These are phyloP conservation scores for Mionectes olivaceus DNA, from an alignment of 2,797 vertebrate genomes.

Conservation along the genomic window DNA sequence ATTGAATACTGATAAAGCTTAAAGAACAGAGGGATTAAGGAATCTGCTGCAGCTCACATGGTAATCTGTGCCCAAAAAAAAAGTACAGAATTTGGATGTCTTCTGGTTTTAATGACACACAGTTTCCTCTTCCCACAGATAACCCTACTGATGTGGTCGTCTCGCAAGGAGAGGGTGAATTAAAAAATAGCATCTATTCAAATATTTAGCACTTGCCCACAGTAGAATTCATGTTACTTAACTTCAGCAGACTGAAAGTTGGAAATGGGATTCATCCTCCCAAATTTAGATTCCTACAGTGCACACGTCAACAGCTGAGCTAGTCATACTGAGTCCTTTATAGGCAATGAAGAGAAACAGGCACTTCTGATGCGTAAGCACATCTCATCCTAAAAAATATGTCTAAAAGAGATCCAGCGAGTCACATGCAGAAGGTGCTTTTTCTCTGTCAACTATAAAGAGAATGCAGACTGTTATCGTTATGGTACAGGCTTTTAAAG, in stretches of 20 bases:
- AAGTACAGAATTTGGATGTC: slow-evolving; percentile 32
- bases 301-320: slow-evolving; percentile 66
- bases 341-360: slow-evolving; percentile 56
- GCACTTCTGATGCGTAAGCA: slow-evolving; percentile 68
- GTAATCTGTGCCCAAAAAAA: slow-evolving; percentile 29
- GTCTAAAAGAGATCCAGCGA: neutral
- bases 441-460: neutral
- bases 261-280: slow-evolving; percentile 53
- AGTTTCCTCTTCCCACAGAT: slow-evolving; percentile 66
- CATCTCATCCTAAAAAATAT: slow-evolving; percentile 49
- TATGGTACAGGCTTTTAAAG: slow-evolving; percentile 3
- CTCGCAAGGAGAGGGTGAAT: slow-evolving; percentile 57
- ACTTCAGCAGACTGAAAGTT: slow-evolving; percentile 60
- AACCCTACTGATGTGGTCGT: slow-evolving; percentile 41
- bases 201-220: slow-evolving; percentile 67
- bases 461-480: neutral
- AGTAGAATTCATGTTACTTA: slow-evolving; percentile 63
- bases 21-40: slow-evolving; percentile 20
- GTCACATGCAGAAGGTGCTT: slow-evolving; percentile 6
- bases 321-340: slow-evolving; percentile 62
- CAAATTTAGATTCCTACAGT: slow-evolving; percentile 65
- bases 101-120: slow-evolving; percentile 54
- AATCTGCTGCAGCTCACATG: slow-evolving; percentile 7
- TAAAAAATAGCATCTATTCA: slow-evolving; percentile 65
- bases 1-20: neutral